Evolutionary conservation across 2,113 vertebrate species (phyloP).

Genomic region (Seriola rivoliana): DNA sequence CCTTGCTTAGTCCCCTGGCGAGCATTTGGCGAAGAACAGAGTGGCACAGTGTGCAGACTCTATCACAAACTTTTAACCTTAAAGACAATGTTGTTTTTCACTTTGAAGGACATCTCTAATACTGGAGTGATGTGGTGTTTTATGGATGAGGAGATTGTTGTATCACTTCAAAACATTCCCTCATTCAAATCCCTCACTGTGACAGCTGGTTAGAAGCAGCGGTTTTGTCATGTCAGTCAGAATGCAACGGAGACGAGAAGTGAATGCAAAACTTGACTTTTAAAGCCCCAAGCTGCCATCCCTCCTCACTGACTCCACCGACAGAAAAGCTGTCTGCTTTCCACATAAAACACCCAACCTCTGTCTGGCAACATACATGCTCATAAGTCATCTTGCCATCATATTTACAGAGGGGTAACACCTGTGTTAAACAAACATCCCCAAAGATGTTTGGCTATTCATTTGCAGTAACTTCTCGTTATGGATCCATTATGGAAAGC

Average conservation of each 20-base stretch:
- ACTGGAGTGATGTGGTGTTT: slow-evolving; percentile 43
- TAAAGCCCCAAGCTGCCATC: slow-evolving; percentile 5
- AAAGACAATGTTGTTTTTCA: slow-evolving; percentile 66
- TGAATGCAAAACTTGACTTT: slow-evolving; percentile 50
- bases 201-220: slow-evolving; percentile 47
- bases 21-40: slow-evolving; percentile 60
- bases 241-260: slow-evolving; percentile 22
- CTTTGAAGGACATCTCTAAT: slow-evolving; percentile 74
- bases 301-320: background rate
- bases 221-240: slow-evolving; percentile 53
- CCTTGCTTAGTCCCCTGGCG: slow-evolving; percentile 73
- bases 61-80: slow-evolving; percentile 75
- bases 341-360: slow-evolving; percentile 15
- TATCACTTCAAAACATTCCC: slow-evolving; percentile 49
- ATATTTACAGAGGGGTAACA: slow-evolving; percentile 65
- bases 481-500: slow-evolving; percentile 81
- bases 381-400: slow-evolving; percentile 44
- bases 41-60: slow-evolving; percentile 50
- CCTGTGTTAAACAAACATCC: slow-evolving; percentile 78
- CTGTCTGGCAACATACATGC: slow-evolving; percentile 36
- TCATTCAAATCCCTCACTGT: slow-evolving; percentile 40
- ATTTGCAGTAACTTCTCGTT: slow-evolving; percentile 75
- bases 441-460: slow-evolving; percentile 72
- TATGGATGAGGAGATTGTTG: slow-evolving; percentile 60
- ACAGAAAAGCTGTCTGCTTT: background rate